Percentiles rank a stretch among this genome's conserved stretches.
phyloP scores from a whole-genome alignment of 1,140 invertebrate species.

The Chionoecetes opilio region DNA sequence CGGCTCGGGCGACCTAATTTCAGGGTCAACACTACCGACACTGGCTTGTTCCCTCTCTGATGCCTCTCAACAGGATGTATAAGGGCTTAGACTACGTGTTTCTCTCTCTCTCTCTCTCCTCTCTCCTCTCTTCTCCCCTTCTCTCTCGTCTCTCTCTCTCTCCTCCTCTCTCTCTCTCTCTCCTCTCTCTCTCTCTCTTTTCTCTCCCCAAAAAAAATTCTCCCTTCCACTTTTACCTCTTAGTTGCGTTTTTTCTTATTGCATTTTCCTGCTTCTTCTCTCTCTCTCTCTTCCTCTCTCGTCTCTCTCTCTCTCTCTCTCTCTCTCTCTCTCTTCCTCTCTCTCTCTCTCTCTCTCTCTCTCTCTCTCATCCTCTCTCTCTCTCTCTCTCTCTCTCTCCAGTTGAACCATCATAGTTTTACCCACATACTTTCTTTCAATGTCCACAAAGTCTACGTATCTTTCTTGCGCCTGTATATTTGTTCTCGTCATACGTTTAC shows the following conservation, averaged over 20 bases:
- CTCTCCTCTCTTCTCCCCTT: conserved; percentile 44
- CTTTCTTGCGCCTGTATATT: not conserved
- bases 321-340: not conserved
- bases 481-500: not conserved
- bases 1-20: not conserved
- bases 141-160: conserved; percentile 58
- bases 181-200: conserved; percentile 56
- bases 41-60: not conserved
- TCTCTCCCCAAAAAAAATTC: not conserved
- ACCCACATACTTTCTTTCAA: not conserved
- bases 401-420: not conserved
- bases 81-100: not conserved
- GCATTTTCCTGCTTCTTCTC: not conserved
- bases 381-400: conserved; percentile 45
- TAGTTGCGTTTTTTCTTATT: not conserved
- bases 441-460: not conserved
- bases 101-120: conserved; percentile 42
- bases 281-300: conserved; percentile 2
- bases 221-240: not conserved
- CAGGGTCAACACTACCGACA: not conserved
- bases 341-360: not conserved
- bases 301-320: not conserved
- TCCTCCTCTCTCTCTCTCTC: conserved; percentile 52
- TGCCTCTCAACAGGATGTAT: not conserved
- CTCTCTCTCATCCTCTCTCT: not conserved